Base-by-base conservation (phyloP, 2,888 invertebrate species). In the Invenusta paracnida region DNA sequence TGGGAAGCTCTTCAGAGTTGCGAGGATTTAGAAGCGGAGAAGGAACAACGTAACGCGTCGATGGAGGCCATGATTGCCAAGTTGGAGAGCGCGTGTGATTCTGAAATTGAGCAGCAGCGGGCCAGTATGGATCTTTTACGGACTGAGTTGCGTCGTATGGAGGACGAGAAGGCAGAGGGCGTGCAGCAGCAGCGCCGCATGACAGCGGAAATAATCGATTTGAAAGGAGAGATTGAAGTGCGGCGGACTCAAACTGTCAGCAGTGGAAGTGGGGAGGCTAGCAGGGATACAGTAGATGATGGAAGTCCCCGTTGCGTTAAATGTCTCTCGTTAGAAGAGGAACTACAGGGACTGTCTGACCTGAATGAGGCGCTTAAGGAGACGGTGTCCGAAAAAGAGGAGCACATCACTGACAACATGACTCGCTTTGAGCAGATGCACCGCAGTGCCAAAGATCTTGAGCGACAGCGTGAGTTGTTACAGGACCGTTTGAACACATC, bases 311-410 rank as follows among this genome's bases (percentile, higher is more conserved):
- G 17, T 48, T 48, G 48, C 17, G 48, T 48, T 11, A 48, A 48
- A 48, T 48, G 48, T 48, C 17, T 17, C 5, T 5, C 48, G 48
- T 48, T 48, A 17, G 48, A 48, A 17, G 48, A 48, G 17, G 48
- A 48, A 48, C 5, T 48, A 48, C 5, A 48, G 5, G 17, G 5
- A 48, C 17, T 48, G 67, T 28, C n/a, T 1, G 67, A 84, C 67
- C 28, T 84, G 1, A 84, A 84, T 84, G 84, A 84, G 27, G 84
- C 84, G 2, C 67, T 84, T 29, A 84, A 84, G 28, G 23, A 73
- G n/a, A 84, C 84, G 5, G 67, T 84, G 1, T 66, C 84, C 5
- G 84, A 84, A 67, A 84, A 84, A 73, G 84, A 84, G 67, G 84
- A 84, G 5, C 84, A 84, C 25, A 83, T 83, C 23, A 83, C 83